Evolutionary conservation across 2,888 invertebrate species (phyloP).

Genomic region (Ectemnius continuus): DNA sequence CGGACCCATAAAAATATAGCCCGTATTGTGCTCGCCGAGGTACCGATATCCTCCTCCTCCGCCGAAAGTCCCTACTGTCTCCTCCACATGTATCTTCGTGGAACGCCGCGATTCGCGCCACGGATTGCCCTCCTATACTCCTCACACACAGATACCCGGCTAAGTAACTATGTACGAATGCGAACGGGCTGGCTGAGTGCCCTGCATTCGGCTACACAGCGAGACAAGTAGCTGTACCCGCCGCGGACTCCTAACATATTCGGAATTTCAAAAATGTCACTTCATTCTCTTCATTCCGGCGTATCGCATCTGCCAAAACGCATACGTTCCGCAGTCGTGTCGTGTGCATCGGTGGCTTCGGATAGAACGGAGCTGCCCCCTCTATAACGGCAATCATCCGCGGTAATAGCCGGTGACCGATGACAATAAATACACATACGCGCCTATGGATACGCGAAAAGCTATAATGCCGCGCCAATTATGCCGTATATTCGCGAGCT

Average conservation of each 20-base stretch:
- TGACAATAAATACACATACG: constrained; percentile 9
- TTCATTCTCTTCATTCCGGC: no score
- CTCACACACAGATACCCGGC: no score
- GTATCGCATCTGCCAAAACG: no score
- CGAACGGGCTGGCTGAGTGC: constrained; percentile 9
- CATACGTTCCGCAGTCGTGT: no score
- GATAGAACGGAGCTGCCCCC: no score
- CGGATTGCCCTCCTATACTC: no score
- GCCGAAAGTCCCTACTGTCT: constrained; percentile 56
- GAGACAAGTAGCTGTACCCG: no score
- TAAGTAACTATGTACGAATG: constrained; percentile 12
- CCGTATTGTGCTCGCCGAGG: constrained; percentile 65
- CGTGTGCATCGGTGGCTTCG: no score
- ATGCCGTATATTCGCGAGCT: background rate
- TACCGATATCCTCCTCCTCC: constrained; percentile 58
- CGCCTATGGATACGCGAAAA: constrained; percentile 1
- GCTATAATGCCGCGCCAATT: constrained; percentile 8
- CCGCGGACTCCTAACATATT: no score
- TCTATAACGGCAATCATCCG: background rate
- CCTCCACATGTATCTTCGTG: constrained; percentile 39
- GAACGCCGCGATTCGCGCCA: constrained; percentile 8
- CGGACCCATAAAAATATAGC: constrained; percentile 73
- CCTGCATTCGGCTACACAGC: no score
- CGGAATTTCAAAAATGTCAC: no score
- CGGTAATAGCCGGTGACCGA: constrained; percentile 3